A percentile compares a stretch with the other conserved stretches of the same genome.
phyloP scores from a whole-genome alignment of 2,888 invertebrate species.

The Eupithecia abbreviata region DNA sequence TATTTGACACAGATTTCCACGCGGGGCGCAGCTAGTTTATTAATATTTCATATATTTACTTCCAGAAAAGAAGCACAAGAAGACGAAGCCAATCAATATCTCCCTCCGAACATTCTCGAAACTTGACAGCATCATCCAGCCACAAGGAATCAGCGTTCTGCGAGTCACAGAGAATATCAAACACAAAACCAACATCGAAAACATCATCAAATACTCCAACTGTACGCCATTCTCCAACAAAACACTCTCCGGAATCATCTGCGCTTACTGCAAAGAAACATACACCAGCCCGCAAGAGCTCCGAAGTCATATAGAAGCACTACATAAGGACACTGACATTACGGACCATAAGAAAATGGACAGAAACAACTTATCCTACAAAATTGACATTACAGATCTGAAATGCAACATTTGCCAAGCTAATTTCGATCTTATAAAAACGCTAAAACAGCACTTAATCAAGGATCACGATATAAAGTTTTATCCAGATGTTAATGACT shows the following conservation, averaged over 20 bases:
- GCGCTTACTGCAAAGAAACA: slow-evolving; percentile 68
- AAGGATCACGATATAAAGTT: slow-evolving; percentile 67
- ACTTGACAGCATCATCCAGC: slow-evolving; percentile 54
- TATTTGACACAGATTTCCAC: too few relatives aligned
- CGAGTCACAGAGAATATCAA: slow-evolving; percentile 62
- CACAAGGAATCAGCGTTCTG: slow-evolving; percentile 37
- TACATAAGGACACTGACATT: slow-evolving; percentile 56
- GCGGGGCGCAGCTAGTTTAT: too few relatives aligned
- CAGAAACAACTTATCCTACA: slow-evolving; percentile 68
- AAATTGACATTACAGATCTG: slow-evolving; percentile 72
- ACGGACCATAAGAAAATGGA: slow-evolving; percentile 61
- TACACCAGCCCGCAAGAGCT: slow-evolving; percentile 56
- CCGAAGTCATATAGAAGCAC: slow-evolving; percentile 53
- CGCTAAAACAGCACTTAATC: slow-evolving; percentile 63
- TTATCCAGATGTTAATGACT: slow-evolving; percentile 66
- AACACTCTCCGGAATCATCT: slow-evolving; percentile 65
- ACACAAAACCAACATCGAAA: slow-evolving; percentile 65
- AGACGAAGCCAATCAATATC: slow-evolving; percentile 52
- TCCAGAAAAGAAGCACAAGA: slow-evolving; percentile 48
- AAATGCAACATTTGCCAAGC: slow-evolving; percentile 63
- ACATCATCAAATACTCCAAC: slow-evolving; percentile 70
- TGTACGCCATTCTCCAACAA: slow-evolving; percentile 74
- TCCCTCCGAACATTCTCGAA: slow-evolving; percentile 55
- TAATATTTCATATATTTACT: neutral
- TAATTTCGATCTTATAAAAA: slow-evolving; percentile 53